Base-by-base conservation (phyloP, 2,113 vertebrate species). In the Pedionomus torquatus region DNA sequence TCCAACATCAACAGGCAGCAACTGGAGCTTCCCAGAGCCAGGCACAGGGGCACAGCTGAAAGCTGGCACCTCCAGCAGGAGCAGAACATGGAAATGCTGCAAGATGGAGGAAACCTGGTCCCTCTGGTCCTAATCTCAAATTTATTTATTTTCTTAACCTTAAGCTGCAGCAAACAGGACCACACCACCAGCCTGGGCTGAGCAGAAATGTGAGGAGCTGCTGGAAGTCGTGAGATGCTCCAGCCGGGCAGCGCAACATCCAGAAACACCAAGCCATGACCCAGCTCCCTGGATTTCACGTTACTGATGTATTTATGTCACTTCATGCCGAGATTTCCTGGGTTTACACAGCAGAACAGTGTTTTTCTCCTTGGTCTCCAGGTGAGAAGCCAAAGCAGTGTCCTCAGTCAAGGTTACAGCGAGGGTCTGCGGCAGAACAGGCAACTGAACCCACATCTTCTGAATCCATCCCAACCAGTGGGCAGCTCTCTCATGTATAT, bases 11-110 rank as follows among this genome's bases (percentile, higher is more conserved):
- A 12, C 5, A 6, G 44, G 57, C 55, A 68, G 87, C 1, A 0
- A 49, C 30, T 6, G 26, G 46, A 82, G 57, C 70, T 52, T n/a
- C 72, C 17, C 52, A 26, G 75, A 64, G 54, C n/a, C 3, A 37
- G 0, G 0, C 1, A 7, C 7, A 76, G 9, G 7, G 43, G 8
- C 3, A 5, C 30, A 33, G 17, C 49, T 4, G 0, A 55, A 89
- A 37, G 43, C 20, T 25, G 70, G 35, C 35, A 80, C 49, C 58
- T 82, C 52, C 64, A 13, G n/a, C 12, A 31, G 68, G 55, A 52
- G 39, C 46, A 68, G 46, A 8, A 18, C 1, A 0, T 4, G 49
- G 33, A 85, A 72, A 48, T 0, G 0, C 52, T 19, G 79, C 6
- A 13, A 33, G 43, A 39, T 8, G 18, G 57, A 85, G 44, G 7